Evolutionary conservation across 2,888 invertebrate genomes (phyloP).

Genomic region (Drosophila putrida): DNA sequence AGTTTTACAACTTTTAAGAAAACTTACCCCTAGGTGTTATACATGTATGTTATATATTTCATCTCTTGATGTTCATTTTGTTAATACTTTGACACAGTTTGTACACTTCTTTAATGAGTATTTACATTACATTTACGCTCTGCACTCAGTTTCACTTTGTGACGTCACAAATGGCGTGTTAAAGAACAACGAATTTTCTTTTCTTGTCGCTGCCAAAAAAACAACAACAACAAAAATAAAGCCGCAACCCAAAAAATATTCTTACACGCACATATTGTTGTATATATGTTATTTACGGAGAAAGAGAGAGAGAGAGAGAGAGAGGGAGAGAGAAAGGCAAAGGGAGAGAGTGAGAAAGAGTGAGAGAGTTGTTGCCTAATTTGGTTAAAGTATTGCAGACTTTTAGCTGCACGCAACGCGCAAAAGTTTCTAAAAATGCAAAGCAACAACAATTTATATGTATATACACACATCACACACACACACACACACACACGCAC

Average conservation of each 20-base stretch:
- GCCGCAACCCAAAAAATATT: slow-evolving; percentile 10
- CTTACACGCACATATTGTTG: slow-evolving; percentile 15
- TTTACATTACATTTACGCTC: too few relatives aligned
- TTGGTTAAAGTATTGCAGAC: slow-evolving; percentile 68
- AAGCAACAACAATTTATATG: slow-evolving; percentile 47
- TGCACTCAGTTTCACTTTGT: slow-evolving; percentile 18
- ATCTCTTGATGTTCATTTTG: neutral
- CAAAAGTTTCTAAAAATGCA: slow-evolving; percentile 65
- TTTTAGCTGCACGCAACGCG: slow-evolving; percentile 68
- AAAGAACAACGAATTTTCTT: slow-evolving; percentile 23
- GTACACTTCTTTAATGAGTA: neutral
- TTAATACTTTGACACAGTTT: slow-evolving; percentile 16
- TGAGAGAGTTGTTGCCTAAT: slow-evolving; percentile 60
- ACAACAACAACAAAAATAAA: neutral
- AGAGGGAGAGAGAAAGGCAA: neutral
- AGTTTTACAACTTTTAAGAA: neutral
- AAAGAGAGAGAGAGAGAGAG: neutral
- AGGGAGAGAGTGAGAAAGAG: neutral
- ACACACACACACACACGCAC: slow-evolving; percentile 15
- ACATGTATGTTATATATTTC: neutral
- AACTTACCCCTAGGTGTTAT: slow-evolving; percentile 2
- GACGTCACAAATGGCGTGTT: slow-evolving; percentile 57
- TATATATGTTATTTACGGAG: neutral
- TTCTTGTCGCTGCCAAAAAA: slow-evolving; percentile 9
- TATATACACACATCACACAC: slow-evolving; percentile 9